Evolutionary conservation across 1,140 invertebrate species (phyloP), one percentile per base, ranked within the genome.

Genomic region (Thaumatotibia leucotreta): DNA sequence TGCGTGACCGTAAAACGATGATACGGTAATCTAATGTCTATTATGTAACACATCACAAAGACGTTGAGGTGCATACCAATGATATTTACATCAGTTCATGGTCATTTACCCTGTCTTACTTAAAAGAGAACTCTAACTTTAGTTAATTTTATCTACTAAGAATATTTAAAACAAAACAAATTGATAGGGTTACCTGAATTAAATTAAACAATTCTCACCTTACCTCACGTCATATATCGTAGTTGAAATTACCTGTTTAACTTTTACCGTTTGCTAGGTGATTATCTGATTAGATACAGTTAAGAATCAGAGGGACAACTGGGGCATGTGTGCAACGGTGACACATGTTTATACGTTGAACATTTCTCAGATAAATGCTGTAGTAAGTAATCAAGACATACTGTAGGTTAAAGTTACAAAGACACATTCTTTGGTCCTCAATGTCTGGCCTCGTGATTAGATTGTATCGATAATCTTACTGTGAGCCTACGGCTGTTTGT

Each of bases 1-100:
- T 68, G 74, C 71, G 74, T 76, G 74, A 72, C 63, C 61, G 32
- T 54, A 61, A 52, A 64, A 66, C 66, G 31, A n/a, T 67, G 39
- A 49, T 39, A 49, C 52, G 66, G 72, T 72, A 74, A 70, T 69
- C 65, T 72, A 76, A 70, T 66, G 62, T 32, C 54, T 61, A 58
- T 70, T 67, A 63, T 49, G 49, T 70, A 64, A 70, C 58, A 61
- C 63, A 67, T 64, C 61, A 66, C 52, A 58, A 64, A 54, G 11
- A 58, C 3, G 24, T 58, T 11, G 52, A 58, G 52, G 3, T 58
- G n/a, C 29, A 62, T 35, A 35, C 61, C 61, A n/a, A 62, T 20
- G 22, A 31, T 33, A 35, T 32, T 32, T 32, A 11, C 23, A 32
- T 17, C 61, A 14, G 61, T 62, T 62, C 52, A 31, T 58, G 52